Base-by-base conservation (phyloP, 2,797 vertebrate genomes). In the Trematomus bernacchii region DNA sequence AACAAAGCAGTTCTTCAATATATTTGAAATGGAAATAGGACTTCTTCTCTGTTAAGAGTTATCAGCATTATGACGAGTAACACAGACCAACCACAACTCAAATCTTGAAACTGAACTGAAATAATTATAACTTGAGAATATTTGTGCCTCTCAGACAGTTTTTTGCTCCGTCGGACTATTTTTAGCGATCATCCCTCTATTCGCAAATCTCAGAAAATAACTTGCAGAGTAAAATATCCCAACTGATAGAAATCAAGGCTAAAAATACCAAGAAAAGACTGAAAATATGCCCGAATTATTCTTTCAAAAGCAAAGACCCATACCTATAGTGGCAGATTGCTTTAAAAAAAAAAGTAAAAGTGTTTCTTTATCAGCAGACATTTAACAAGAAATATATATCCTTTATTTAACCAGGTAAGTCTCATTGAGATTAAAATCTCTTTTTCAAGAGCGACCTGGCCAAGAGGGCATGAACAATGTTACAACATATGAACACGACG, bases 291-390 rank as follows among this genome's bases (percentile, higher is more conserved):
- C 1, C 6, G 2, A 55, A 66, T 58, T 33, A 48, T 19, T 27
- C 11, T 57, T 23, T 51, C n/a, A 66, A 71, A 10, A 46, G 16
- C 18, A 71, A 61, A 47, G 10, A 40, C 13, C n/a, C 1, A 12
- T 27, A 27, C 44, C 44, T 63, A 19, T n/a, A 44, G 3, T 21
- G 40, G 48, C 46, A 51, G 18, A 73, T 46, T 64, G n/a, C 3
- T 64, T 42, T 11, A 61, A 66, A 79, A 40, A 79, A 40, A 67
- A 60, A 77, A 64, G 21, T 8, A 9, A 23, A 75, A n/a, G 33
- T 9, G 21, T 30, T 33, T 66, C 16, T 71, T 66, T n/a, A 42
- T 62, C 50, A 57, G 18, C 21, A 48, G 27, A 77, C 16, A 46
- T 18, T 11, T 5, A 27, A 58, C 19, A 54, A 16, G 4, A 27